Percentiles rank a stretch among this genome's conserved stretches.
Conservation (phyloP, 2,113 vertebrate genomes). For the Tychaedon coryphoeus region DNA sequence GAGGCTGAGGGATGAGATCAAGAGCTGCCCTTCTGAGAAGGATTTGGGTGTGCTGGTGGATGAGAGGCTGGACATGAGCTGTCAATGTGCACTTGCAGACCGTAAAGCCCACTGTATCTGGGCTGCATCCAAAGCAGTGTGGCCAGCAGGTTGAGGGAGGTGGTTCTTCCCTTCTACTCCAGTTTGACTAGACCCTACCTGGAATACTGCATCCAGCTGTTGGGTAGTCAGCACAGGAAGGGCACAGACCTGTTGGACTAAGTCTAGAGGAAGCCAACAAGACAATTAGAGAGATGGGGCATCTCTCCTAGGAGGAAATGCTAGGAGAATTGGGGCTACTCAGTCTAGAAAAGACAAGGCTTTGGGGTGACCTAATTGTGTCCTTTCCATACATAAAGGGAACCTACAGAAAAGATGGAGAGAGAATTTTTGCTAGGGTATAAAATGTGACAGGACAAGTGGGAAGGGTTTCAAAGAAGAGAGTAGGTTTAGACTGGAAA, state of each 20-base stretch:
- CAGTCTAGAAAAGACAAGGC: neutral
- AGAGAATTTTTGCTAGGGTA: neutral
- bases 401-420: neutral
- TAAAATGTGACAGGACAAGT: neutral
- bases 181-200: neutral
- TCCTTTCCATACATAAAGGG: neutral
- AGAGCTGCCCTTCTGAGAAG: neutral
- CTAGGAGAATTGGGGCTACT: neutral
- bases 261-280: neutral
- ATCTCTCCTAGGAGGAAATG: neutral
- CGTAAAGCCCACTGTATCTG: neutral
- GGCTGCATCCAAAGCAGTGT: neutral
- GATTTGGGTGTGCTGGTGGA: neutral
- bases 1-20: neutral
- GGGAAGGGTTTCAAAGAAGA: neutral
- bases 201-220: neutral
- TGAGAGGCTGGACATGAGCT: neutral
- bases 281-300: neutral
- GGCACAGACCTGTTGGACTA: neutral
- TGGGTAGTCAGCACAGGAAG: neutral
- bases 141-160: neutral
- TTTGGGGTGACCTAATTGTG: neutral
- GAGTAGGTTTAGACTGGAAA: neutral
- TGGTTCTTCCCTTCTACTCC: neutral
- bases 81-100: too few species aligned